phyloP scores from a whole-genome alignment of 1,140 invertebrate genomes.

The Amphibalanus amphitrite region DNA sequence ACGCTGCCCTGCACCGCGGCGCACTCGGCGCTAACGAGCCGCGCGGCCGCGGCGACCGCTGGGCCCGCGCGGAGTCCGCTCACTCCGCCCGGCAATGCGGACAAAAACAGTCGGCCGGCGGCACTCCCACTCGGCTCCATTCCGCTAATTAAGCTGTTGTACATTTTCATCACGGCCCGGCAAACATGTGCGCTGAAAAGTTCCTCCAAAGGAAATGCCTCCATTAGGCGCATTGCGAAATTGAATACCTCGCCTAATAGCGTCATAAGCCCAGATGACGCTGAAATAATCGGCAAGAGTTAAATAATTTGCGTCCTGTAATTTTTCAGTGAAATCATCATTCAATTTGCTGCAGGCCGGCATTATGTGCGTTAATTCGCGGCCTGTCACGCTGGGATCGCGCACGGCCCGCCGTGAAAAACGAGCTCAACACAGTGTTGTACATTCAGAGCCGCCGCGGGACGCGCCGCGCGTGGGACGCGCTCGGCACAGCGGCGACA shows the following conservation, averaged over 20 bases:
- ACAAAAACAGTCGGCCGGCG: neutral
- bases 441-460: neutral
- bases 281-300: neutral
- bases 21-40: neutral
- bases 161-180: neutral
- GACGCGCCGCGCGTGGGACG: neutral
- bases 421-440: neutral
- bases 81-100: neutral
- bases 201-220: slow-evolving; percentile 1
- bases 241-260: neutral
- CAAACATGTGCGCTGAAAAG: neutral
- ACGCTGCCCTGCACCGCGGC: too few species aligned
- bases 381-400: neutral
- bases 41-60: too few species aligned
- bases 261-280: neutral
- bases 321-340: neutral
- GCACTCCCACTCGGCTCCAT: neutral
- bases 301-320: neutral
- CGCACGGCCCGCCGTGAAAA: neutral
- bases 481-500: neutral
- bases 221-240: neutral
- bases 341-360: neutral
- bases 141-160: neutral
- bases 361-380: neutral
- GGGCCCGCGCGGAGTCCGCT: neutral